Evolutionary conservation across 2,888 invertebrate genomes (phyloP), one percentile per base, ranked within the genome.

Genomic region (Agapetus fuscipes): DNA sequence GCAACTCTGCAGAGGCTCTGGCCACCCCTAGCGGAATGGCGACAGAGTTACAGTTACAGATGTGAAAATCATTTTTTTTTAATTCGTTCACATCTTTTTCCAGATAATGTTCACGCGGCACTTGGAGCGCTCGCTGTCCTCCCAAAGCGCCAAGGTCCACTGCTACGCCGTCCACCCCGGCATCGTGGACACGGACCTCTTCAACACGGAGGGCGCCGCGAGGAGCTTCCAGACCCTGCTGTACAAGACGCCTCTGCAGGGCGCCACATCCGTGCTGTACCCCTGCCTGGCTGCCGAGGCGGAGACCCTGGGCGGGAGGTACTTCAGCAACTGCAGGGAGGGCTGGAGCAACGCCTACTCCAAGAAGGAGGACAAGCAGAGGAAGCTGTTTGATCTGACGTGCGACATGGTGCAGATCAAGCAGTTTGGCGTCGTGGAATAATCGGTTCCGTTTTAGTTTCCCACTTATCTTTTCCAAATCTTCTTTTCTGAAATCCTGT

Each of bases 111-210:
- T 72, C 52, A 69, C 79, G 1, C 71, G 74, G 49, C 66, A 74
- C 49, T 55, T 86, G 24, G 75, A 83, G 53, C 61, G 65, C 24
- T 46, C 74, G 3, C 53, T 82, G 24, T 64, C 67, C 53, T 63
- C 72, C 29, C 62, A 74, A 46, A 62, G 68, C 9, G 56, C 58
- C 14, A 62, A 68, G 29, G 78, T 89, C 1, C 76, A 78, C 54
- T 72, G 76, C 2, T 80, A 78, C 53, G 72, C 84, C 0, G 81
- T 88, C 3, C 93, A 94, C 66, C 93, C 94, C 0, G 93, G 93
- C 17, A 73, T 93, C 35, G 86, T 90, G 1, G 73, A 83, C 56
- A 90, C 90, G 0, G 86, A 86, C 48, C 62, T 91, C 17, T 91
- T 90, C 55, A 67, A 81, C 45, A 72, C 79, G 33, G 80, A 84